These are phyloP conservation scores for Nematostella vectensis DNA, from an alignment of 92 coral and sea anemone genomes.

Conservation along the genomic window DNA sequence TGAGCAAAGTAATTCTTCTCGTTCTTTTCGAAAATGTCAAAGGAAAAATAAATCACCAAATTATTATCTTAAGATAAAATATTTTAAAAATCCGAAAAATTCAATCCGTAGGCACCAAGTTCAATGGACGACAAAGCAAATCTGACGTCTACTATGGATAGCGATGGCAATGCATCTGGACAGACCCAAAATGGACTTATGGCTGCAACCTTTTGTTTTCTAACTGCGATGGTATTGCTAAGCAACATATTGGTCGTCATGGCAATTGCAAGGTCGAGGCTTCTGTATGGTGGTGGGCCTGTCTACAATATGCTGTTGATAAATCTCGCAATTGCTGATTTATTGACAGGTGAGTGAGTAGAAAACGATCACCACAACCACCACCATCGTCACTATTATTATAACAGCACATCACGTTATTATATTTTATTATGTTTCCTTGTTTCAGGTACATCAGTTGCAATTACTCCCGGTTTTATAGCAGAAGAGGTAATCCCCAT, in stretches of 20 bases:
- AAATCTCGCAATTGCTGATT: slow-evolving; percentile 60
- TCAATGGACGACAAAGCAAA: too few species aligned
- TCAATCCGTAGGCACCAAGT: too few species aligned
- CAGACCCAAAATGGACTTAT: too few species aligned
- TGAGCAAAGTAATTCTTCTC: too few species aligned
- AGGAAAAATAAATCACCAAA: too few species aligned
- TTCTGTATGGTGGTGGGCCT: slow-evolving; percentile 35
- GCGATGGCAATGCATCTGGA: too few species aligned
- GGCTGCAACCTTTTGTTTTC: slow-evolving; percentile 37
- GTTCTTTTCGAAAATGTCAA: too few species aligned
- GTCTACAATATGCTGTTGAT: slow-evolving; percentile 57
- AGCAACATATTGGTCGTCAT: slow-evolving; percentile 31
- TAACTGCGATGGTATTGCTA: slow-evolving; percentile 34
- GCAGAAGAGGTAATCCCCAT: slow-evolving; percentile 30
- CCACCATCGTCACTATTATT: neutral
- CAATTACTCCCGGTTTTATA: slow-evolving; percentile 42
- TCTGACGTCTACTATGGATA: too few species aligned
- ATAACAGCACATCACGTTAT: neutral
- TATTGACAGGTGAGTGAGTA: slow-evolving; percentile 62
- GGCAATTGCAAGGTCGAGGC: slow-evolving; percentile 41
- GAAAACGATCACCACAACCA: too few species aligned
- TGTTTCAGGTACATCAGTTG: slow-evolving; percentile 36
- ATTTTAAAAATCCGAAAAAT: too few species aligned
- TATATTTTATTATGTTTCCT: neutral
- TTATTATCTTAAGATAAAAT: too few species aligned